phyloP scores from a whole-genome alignment of 1,140 invertebrate species.

The Halesus radiatus region DNA sequence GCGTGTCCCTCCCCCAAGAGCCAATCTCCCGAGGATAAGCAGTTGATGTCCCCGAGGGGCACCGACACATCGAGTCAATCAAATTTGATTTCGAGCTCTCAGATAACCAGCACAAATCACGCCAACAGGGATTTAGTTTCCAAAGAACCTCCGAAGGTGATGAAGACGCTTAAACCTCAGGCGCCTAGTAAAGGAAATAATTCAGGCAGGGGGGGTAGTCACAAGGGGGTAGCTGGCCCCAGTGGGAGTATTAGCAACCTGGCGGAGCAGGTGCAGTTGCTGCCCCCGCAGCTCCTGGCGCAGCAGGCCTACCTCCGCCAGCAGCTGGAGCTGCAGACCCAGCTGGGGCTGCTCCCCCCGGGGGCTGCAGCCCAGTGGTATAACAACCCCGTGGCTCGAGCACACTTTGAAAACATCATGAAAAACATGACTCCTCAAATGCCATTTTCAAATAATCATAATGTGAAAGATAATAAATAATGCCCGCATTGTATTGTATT shows the following conservation, averaged over 20 bases:
- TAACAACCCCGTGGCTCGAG: slow-evolving; percentile 53
- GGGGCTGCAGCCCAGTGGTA: slow-evolving; percentile 51
- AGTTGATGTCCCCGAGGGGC: slow-evolving; percentile 58
- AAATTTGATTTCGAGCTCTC: slow-evolving; percentile 65
- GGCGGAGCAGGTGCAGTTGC: slow-evolving; percentile 33
- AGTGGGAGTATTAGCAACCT: slow-evolving; percentile 57
- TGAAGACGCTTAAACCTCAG: slow-evolving; percentile 61
- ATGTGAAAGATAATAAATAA: slow-evolving; percentile 51
- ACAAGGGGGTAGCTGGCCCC: slow-evolving; percentile 52
- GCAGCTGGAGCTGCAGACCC: slow-evolving; percentile 52
- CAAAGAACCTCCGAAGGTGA: slow-evolving; percentile 61
- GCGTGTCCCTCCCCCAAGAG: slow-evolving; percentile 59
- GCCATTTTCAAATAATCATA: slow-evolving; percentile 47
- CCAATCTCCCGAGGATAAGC: slow-evolving; percentile 64
- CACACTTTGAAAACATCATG: slow-evolving; percentile 55
- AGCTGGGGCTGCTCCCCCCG: slow-evolving; percentile 47
- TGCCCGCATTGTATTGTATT: not conserved
- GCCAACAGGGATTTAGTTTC: slow-evolving; percentile 58
- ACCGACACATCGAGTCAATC: slow-evolving; percentile 63
- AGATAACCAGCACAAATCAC: slow-evolving; percentile 64
- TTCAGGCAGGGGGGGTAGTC: slow-evolving; percentile 55
- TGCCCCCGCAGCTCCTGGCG: slow-evolving; percentile 15
- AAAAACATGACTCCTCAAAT: slow-evolving; percentile 52
- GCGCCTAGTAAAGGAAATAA: slow-evolving; percentile 9
- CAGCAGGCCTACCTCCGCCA: slow-evolving; percentile 51